Evolutionary conservation across 2,888 invertebrate species (phyloP).

Genomic region (Trachelus tabidus): DNA sequence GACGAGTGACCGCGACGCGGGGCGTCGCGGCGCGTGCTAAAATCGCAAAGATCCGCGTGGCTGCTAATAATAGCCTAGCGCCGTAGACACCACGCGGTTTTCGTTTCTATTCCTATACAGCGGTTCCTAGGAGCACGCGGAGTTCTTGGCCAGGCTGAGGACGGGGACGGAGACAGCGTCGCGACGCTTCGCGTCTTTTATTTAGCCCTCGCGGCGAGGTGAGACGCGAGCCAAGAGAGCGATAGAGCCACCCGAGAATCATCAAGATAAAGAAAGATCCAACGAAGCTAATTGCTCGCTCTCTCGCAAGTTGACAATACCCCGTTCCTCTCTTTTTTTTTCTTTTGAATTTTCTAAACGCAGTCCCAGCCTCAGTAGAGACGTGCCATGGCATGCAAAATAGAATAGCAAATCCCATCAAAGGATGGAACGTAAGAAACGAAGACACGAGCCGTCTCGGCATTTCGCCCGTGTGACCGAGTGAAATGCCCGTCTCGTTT

Average conservation of each 20-base stretch:
- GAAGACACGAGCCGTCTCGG: slow-evolving; percentile 51
- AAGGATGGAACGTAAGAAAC: slow-evolving; percentile 38
- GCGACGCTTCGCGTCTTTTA: background rate
- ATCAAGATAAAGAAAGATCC: slow-evolving; percentile 7
- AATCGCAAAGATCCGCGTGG: slow-evolving; percentile 58
- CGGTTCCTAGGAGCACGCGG: slow-evolving; percentile 30
- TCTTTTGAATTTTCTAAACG: slow-evolving; percentile 21
- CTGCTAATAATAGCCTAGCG: slow-evolving; percentile 59
- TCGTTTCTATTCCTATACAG: slow-evolving; percentile 52
- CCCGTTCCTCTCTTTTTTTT: slow-evolving; percentile 15
- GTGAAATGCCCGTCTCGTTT: background rate
- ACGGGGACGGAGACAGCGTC: background rate
- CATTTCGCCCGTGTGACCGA: slow-evolving; percentile 38
- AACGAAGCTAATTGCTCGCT: slow-evolving; percentile 36
- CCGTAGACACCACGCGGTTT: slow-evolving; percentile 64
- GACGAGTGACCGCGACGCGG: slow-evolving; percentile 7
- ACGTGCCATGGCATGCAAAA: slow-evolving; percentile 56
- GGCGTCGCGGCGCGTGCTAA: slow-evolving; percentile 41
- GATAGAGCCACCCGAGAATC: background rate
- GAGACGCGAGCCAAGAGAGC: background rate
- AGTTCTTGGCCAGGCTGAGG: slow-evolving; percentile 35
- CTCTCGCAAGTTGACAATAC: slow-evolving; percentile 32
- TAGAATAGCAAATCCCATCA: slow-evolving; percentile 59
- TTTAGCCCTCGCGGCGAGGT: background rate
- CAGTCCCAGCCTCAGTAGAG: background rate